Evolutionary conservation across 2,113 vertebrate genomes (phyloP).

Genomic region (Euleptes europaea): DNA sequence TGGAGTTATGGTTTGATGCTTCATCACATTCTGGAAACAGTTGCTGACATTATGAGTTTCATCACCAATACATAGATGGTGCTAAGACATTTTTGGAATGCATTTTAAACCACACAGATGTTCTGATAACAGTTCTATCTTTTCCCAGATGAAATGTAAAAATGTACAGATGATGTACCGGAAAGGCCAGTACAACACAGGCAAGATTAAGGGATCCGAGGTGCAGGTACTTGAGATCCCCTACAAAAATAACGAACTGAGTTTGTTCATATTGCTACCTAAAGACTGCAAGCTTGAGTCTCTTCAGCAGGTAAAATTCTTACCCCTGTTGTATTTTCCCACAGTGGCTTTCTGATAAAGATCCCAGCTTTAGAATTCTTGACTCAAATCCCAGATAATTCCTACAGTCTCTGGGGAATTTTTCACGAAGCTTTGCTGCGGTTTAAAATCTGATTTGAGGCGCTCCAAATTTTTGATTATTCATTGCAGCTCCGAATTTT

Average conservation of each 20-base stretch:
- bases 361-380: too few species aligned
- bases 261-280: conserved; percentile 87
- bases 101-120: not conserved
- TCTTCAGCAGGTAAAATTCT: conserved; percentile 62
- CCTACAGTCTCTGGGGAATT: too few species aligned
- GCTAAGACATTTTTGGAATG: not conserved
- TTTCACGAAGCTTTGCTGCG: too few species aligned
- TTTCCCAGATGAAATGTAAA: conserved; percentile 73
- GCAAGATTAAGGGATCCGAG: conserved; percentile 57
- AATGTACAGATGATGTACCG: conserved; percentile 84
- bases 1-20: too few species aligned
- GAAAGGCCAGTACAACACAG: conserved; percentile 69
- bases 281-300: conserved; percentile 1
- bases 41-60: too few species aligned
- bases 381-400: too few species aligned
- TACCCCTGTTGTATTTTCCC: not conserved
- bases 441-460: too few species aligned
- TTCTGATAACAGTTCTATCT: not conserved
- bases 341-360: too few species aligned
- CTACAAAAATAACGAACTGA: conserved; percentile 79
- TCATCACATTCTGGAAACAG: too few species aligned
- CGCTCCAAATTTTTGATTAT: too few species aligned
- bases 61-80: not conserved
- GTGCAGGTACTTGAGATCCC: conserved; percentile 84
- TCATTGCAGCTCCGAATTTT: too few species aligned